Evolutionary conservation across 2,888 invertebrate species (phyloP).

Genomic region (Heliconius erato): DNA sequence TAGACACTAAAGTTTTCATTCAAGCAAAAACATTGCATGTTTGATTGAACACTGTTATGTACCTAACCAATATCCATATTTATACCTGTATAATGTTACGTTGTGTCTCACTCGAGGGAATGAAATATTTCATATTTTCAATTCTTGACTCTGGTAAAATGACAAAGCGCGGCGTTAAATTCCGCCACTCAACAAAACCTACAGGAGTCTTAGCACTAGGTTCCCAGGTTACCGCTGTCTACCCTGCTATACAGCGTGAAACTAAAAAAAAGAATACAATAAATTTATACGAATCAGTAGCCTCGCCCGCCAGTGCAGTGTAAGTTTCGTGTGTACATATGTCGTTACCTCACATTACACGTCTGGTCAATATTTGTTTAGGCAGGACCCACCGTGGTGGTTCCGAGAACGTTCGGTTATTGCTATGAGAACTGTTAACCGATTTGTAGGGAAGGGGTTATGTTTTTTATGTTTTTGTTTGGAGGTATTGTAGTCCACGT

Average conservation of each 20-base stretch:
- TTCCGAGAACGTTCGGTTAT: slow-evolving; percentile 60
- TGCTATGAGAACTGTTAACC: slow-evolving; percentile 15
- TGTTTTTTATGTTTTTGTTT: neutral
- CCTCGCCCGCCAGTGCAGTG: slow-evolving; percentile 32
- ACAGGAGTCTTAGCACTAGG: neutral
- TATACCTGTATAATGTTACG: no score
- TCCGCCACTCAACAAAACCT: neutral
- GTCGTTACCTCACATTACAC: slow-evolving; percentile 67
- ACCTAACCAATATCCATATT: neutral
- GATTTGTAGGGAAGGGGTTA: neutral
- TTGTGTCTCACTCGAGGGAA: no score
- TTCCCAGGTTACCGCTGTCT: neutral
- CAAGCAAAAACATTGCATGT: neutral
- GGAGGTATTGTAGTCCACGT: neutral
- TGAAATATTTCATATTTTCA: no score
- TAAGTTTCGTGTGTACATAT: slow-evolving; percentile 60
- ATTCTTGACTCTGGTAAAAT: no score
- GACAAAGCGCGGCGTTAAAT: no score
- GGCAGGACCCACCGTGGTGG: slow-evolving; percentile 69
- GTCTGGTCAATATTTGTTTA: slow-evolving; percentile 74
- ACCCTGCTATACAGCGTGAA: neutral
- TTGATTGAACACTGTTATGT: neutral
- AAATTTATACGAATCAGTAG: slow-evolving; percentile 37
- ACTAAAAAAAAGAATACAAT: neutral
- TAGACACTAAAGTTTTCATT: neutral